Conservation (phyloP, 2,113 vertebrate genomes). For the Manacus vitellinus region DNA sequence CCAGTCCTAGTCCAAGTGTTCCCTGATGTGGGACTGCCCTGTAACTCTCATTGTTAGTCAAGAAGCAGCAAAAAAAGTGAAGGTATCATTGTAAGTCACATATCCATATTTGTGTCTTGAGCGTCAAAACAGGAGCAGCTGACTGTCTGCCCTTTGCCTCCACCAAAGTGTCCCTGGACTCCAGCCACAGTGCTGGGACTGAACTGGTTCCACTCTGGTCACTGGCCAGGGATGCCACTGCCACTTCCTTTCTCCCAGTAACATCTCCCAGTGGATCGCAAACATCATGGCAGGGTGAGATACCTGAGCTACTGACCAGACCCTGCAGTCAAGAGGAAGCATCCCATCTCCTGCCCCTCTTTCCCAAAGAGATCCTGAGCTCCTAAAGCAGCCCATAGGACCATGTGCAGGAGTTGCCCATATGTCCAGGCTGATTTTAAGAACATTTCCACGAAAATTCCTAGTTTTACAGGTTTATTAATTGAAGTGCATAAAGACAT, state of each 20-base stretch:
- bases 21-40: background rate
- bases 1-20: background rate
- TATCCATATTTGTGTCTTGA: background rate
- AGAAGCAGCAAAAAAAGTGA: background rate
- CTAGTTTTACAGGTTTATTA: background rate
- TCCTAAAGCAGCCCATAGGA: background rate
- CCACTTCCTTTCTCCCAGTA: background rate
- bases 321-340: background rate
- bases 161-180: background rate
- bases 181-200: background rate
- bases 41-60: background rate
- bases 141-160: slow-evolving; percentile 20
- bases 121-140: slow-evolving; percentile 10
- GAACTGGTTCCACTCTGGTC: background rate
- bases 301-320: background rate
- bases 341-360: background rate
- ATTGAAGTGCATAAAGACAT: background rate
- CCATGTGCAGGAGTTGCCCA: background rate
- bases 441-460: background rate
- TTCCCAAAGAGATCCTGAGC: background rate
- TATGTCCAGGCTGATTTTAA: background rate
- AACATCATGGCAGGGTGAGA: background rate
- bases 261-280: background rate
- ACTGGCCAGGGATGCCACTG: background rate
- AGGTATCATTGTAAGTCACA: background rate